Evolutionary conservation across 2,888 invertebrate genomes (phyloP), one percentile per base, ranked within the genome.

Genomic region (Augochlorella aurata): DNA sequence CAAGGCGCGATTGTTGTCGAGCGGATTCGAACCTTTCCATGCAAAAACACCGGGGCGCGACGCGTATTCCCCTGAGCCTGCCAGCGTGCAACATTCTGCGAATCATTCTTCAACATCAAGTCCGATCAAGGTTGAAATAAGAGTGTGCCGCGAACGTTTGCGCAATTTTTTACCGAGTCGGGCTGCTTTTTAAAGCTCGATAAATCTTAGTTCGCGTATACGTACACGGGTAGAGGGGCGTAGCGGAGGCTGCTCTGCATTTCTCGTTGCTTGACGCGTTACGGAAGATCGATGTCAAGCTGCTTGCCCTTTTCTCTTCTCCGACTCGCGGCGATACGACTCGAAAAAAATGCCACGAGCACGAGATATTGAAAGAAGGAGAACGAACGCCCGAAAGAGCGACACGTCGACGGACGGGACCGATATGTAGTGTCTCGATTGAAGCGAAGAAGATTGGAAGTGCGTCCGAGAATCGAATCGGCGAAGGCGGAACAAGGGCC

Each of bases 381-480:
- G 12, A 65, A 65, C 65, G 65, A 65, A 65, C 44, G 44, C 44
- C 44, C 65, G 44, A 18, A 44, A 52, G 80, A 69, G 68, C 72
- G 75, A 58, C 75, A 82, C 81, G 77, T 85, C 82, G 58, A 58
- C 24, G 24, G 58, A 24, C 58, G 82, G 71, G 88, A 89, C 89
- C 89, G 88, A 89, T 89, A 89, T 77, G 82, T 80, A 54, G 38
- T 66, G 79, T 66, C n/a, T 61, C 70, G 79, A 65, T 61, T 72
- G 66, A 81, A 78, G 24, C 58, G 74, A 38, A 52, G 76, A 77
- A 87, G 86, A 87, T 88, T 87, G 87, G 83, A 85, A 85, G 84
- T 84, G 84, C 76, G 88, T 89, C 84, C 79, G 85, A 88, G 86
- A 86, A 89, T 89, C 84, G 85, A 83, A 85, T 86, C 82, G 74